These are phyloP conservation scores for Deroplatys truncata DNA, from an alignment of 2,888 invertebrate species.

Conservation along the genomic window DNA sequence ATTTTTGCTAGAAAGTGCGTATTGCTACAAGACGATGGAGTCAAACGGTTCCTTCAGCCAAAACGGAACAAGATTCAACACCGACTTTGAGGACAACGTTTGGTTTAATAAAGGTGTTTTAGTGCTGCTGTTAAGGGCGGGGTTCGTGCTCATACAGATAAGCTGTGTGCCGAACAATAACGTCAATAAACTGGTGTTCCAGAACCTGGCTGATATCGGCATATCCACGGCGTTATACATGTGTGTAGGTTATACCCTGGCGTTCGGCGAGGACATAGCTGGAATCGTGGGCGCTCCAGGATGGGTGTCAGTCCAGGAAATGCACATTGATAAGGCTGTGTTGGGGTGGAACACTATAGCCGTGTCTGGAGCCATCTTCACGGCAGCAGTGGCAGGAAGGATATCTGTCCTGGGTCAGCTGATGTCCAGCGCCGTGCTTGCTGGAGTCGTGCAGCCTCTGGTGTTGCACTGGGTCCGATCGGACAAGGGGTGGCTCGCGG, in stretches of 20 bases:
- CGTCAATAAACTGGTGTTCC: conserved; percentile 41
- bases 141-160: conserved; percentile 38
- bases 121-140: conserved; percentile 33
- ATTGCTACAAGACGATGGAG: background rate
- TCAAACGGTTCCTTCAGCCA: background rate
- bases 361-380: conserved; percentile 41
- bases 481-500: conserved; percentile 40
- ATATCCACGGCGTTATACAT: conserved; percentile 39
- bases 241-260: conserved; percentile 39
- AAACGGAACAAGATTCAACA: background rate
- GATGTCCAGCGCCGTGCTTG: conserved; percentile 36
- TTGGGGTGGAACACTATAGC: conserved; percentile 40
- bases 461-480: conserved; percentile 43
- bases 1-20: no score
- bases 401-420: conserved; percentile 38
- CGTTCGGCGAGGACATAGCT: conserved; percentile 38
- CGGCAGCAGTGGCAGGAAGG: conserved; percentile 40
- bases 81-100: background rate
- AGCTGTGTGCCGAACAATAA: conserved; percentile 42
- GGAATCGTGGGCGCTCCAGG: conserved; percentile 37
- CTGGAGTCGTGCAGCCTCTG: conserved; percentile 40
- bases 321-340: conserved; percentile 36
- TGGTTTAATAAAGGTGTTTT: background rate
- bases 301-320: conserved; percentile 36
- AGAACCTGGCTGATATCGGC: conserved; percentile 42